Base-by-base conservation (phyloP, 2,797 vertebrate species). In the Oreochromis mossambicus region DNA sequence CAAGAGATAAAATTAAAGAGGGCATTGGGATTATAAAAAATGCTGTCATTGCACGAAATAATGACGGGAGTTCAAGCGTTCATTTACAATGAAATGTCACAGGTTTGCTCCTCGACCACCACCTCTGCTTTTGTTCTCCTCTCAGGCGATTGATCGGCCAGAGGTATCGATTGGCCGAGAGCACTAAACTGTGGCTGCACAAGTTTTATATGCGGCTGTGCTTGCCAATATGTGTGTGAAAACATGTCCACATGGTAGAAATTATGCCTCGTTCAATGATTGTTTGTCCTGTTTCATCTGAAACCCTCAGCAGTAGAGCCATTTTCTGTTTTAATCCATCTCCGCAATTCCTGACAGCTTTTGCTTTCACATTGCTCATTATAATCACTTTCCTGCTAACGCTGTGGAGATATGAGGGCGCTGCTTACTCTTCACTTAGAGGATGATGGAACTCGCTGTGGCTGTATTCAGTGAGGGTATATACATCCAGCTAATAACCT, bases 241-340 rank as follows among this genome's bases (percentile, higher is more conserved):
- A 51, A 68, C 38, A 36, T 19, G 54, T n/a, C 48, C 34, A 4
- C 32, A 12, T 9, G 51, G 2, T 84, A 75, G 77, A 77, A 83
- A 80, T 88, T 82, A 73, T 83, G 50, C 68, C 55, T 77, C 43
- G 26, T 52, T 75, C 73, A 90, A 83, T 46, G 80, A 91, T 84
- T 78, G 82, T 87, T 88, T 83, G 79, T 80, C 38, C 36, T 2
- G 58, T 48, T 87, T 81, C n/a, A 48, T 89, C 41, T 36, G 50
- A 80, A 83, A 79, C 46, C 77, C 76, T 77, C 46, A 61, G 29
- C 78, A 82, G 83, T 2, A 79, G 66, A 75, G 32, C 66, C 56
- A 24, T 76, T 91, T 87, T 78, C 43, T 15, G 2, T 24, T 80
- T 90, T 79, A 83, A 89, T 92, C 87, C 78, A 83, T 88, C 84